Percentiles rank a stretch among this genome's conserved stretches.
Evolutionary conservation across 2,113 vertebrate genomes (phyloP).

Genomic region (Bufo bufo): DNA sequence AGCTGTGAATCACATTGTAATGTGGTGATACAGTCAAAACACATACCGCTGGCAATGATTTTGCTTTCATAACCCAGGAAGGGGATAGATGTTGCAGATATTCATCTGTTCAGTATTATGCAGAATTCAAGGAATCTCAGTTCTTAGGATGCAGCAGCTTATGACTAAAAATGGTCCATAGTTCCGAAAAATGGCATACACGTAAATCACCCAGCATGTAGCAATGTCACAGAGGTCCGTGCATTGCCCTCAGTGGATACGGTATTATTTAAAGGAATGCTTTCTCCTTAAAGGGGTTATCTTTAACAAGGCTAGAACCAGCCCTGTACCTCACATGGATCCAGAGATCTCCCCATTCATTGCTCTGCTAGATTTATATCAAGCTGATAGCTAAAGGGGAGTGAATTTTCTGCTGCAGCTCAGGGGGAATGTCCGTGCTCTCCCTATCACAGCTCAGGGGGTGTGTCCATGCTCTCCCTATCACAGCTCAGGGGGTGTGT

Average conservation of each 20-base stretch:
- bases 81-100: background rate
- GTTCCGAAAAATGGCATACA: background rate
- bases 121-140: constrained; percentile 20
- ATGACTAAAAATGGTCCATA: constrained; percentile 27
- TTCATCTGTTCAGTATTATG: constrained; percentile 8
- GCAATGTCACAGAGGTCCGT: background rate
- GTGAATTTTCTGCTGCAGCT: no score
- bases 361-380: no score
- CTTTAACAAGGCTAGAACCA: no score
- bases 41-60: background rate
- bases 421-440: no score
- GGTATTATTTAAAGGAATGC: background rate
- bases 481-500: no score
- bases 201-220: background rate
- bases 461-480: no score
- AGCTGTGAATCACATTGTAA: background rate
- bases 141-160: background rate
- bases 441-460: no score
- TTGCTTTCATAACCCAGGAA: constrained; percentile 9
- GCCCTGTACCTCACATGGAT: no score
- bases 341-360: no score
- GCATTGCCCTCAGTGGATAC: background rate
- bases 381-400: no score
- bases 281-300: no score
- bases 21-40: background rate